Evolutionary conservation across 1,140 invertebrate genomes (phyloP).

Genomic region (Episyrphus balteatus): DNA sequence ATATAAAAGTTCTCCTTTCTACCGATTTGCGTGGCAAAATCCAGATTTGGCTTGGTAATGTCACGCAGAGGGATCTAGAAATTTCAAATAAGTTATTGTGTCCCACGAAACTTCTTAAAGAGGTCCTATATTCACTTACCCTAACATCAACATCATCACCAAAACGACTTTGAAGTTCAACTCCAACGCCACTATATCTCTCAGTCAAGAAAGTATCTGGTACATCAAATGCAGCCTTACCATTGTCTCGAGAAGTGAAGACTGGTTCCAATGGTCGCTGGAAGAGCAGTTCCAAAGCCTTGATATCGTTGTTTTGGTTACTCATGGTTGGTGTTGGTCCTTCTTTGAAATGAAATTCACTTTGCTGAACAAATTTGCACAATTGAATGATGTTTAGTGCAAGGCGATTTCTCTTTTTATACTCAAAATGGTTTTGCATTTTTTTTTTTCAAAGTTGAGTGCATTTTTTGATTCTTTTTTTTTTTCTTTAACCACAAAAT

Average conservation of each 20-base stretch:
- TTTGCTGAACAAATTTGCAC: no score
- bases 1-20: conserved; percentile 41
- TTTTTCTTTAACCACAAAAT: no score
- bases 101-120: no score
- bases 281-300: conserved; percentile 43
- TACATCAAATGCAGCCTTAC: conserved; percentile 47
- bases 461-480: no score
- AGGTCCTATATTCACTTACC: no score
- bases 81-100: not conserved
- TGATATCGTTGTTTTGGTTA: conserved; percentile 8
- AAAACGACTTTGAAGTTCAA: conserved; percentile 41
- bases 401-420: no score
- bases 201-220: conserved; percentile 39
- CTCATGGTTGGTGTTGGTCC: no score
- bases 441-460: no score
- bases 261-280: conserved; percentile 51
- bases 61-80: conserved; percentile 38
- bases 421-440: no score
- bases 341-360: no score
- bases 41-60: conserved; percentile 32
- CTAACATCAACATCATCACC: conserved; percentile 37
- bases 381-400: no score
- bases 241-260: conserved; percentile 49
- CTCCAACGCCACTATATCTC: conserved; percentile 22
- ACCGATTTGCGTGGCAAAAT: conserved; percentile 16